phyloP scores from a whole-genome alignment of 2,888 invertebrate species.

The Hyposoter didymator region DNA sequence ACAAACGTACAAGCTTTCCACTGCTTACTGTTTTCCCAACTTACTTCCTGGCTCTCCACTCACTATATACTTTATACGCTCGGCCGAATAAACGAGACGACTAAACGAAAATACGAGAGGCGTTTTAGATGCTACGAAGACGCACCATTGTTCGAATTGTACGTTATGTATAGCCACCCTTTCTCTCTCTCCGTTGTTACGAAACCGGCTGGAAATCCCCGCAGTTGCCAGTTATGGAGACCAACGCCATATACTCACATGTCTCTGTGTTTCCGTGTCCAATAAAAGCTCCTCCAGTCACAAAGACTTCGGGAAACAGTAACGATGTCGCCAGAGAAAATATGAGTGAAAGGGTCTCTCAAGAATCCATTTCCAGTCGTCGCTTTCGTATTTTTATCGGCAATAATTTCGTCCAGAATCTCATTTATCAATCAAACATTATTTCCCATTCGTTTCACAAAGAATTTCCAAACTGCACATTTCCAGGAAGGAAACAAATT shows the following conservation, averaged over 20 bases:
- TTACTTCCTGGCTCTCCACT: slow-evolving; percentile 65
- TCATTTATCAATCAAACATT: background rate
- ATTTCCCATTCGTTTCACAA: background rate
- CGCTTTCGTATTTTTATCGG: background rate
- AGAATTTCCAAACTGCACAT: background rate
- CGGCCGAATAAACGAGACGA: slow-evolving; percentile 57
- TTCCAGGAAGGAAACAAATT: background rate
- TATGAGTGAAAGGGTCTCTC: background rate
- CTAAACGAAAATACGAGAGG: slow-evolving; percentile 62
- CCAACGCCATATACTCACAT: background rate
- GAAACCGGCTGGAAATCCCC: slow-evolving; percentile 34
- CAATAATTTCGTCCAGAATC: background rate
- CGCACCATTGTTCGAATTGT: slow-evolving; percentile 57
- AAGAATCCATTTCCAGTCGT: background rate
- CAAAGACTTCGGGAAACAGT: slow-evolving; percentile 8
- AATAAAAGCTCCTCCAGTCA: slow-evolving; percentile 37
- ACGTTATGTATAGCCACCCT: slow-evolving; percentile 42
- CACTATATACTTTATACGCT: slow-evolving; percentile 52
- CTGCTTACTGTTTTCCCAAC: slow-evolving; percentile 46
- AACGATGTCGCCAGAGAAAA: slow-evolving; percentile 13
- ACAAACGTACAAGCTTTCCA: slow-evolving; percentile 20
- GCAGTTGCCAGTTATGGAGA: slow-evolving; percentile 19
- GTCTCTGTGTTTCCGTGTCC: background rate
- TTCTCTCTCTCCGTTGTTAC: slow-evolving; percentile 40
- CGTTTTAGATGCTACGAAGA: slow-evolving; percentile 56